These are phyloP conservation scores for Leptinotarsa lineolata DNA, from an alignment of 1,140 invertebrate species.

Conservation along the genomic window DNA sequence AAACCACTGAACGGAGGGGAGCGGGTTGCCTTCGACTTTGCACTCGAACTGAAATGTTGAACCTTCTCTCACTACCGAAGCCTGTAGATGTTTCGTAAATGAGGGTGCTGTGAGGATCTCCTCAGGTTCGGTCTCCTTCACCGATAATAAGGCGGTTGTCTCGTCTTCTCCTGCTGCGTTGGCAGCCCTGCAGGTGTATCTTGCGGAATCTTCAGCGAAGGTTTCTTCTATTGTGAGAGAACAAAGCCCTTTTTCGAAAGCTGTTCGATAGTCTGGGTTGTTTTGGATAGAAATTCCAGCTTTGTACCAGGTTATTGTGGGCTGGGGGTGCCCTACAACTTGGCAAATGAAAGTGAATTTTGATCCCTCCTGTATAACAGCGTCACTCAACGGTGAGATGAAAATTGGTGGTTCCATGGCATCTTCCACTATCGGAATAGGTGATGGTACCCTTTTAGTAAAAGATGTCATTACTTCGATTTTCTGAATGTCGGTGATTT, in stretches of 20 bases:
- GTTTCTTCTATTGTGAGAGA: constrained; percentile 72
- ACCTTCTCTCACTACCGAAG: constrained; percentile 69
- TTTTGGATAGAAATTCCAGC: constrained; percentile 62
- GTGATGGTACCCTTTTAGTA: constrained; percentile 32
- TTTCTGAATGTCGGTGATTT: constrained; percentile 41
- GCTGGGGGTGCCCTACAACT: constrained; percentile 73
- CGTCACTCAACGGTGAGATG: constrained; percentile 67
- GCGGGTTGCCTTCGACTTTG: constrained; percentile 72
- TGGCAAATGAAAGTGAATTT: constrained; percentile 55
- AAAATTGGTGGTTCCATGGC: constrained; percentile 63
- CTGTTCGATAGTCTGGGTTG: constrained; percentile 60
- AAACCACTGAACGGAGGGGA: constrained; percentile 80
- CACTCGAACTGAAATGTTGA: constrained; percentile 70
- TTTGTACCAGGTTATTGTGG: constrained; percentile 81
- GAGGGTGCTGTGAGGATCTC: constrained; percentile 68
- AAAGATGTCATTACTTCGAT: constrained; percentile 29
- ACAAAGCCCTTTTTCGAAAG: constrained; percentile 75
- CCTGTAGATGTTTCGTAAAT: constrained; percentile 68
- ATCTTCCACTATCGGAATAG: constrained; percentile 40
- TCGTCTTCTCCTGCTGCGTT: constrained; percentile 73
- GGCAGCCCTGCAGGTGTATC: constrained; percentile 73
- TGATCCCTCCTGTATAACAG: constrained; percentile 71
- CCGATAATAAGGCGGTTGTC: constrained; percentile 73
- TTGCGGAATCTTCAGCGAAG: constrained; percentile 81
- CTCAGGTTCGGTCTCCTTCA: constrained; percentile 73